Evolutionary conservation across 2,797 vertebrate genomes (phyloP).

Genomic region (Arremon brunneinucha): DNA sequence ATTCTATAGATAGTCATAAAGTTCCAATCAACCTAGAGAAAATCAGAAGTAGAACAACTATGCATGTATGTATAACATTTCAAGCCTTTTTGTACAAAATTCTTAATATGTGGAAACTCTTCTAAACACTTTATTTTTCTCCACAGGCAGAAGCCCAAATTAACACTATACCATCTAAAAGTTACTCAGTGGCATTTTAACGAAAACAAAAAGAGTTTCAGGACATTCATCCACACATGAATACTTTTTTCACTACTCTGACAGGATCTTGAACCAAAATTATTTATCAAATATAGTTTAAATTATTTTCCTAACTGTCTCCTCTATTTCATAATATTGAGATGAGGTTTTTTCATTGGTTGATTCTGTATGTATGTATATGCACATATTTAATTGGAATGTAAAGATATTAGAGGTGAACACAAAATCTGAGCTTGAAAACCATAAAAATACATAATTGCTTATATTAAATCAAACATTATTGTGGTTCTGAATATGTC

Average conservation of each 20-base stretch:
- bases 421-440: background rate
- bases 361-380: background rate
- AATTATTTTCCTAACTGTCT: background rate
- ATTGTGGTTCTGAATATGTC: background rate
- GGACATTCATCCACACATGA: background rate
- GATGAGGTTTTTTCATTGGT: background rate
- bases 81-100: background rate
- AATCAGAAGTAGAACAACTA: background rate
- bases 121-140: background rate
- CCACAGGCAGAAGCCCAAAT: background rate
- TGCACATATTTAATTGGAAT: background rate
- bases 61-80: background rate
- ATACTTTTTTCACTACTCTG: background rate
- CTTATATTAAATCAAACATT: constrained; percentile 31
- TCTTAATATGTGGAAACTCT: background rate
- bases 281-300: background rate
- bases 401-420: background rate
- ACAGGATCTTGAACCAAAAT: background rate
- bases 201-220: background rate
- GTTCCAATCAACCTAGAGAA: background rate
- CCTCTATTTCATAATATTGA: background rate
- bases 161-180: background rate
- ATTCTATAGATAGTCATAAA: background rate
- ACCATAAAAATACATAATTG: background rate
- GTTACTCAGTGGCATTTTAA: background rate